phyloP scores from a whole-genome alignment of 2,113 vertebrate species.

The Polyodon spathula region DNA sequence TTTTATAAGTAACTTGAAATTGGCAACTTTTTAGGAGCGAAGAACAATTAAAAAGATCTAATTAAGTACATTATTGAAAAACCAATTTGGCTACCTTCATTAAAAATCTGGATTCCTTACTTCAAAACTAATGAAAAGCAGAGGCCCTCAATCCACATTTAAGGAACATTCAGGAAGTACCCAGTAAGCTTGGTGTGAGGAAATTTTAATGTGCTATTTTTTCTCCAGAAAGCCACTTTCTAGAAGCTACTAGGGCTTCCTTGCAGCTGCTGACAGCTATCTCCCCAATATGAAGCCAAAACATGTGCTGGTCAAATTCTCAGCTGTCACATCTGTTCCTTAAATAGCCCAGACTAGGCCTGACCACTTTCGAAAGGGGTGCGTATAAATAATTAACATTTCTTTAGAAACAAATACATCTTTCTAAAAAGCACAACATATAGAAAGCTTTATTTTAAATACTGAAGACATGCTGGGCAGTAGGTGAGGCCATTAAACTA shows the following conservation, averaged over 20 bases:
- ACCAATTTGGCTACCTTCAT: too few species aligned
- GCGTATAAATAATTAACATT: conserved; percentile 1
- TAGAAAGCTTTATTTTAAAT: not conserved
- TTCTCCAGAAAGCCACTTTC: too few species aligned
- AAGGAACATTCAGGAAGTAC: too few species aligned
- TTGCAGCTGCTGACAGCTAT: conserved; percentile 44
- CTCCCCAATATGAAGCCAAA: conserved; percentile 21
- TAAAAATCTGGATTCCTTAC: too few species aligned
- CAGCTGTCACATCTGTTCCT: conserved; percentile 56
- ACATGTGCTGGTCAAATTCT: conserved; percentile 55
- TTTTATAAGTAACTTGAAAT: too few species aligned
- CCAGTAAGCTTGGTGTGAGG: too few species aligned
- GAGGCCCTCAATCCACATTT: too few species aligned
- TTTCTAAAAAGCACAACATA: not conserved
- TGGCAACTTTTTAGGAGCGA: too few species aligned
- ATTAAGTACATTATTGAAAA: too few species aligned
- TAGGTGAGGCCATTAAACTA: not conserved
- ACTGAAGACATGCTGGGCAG: not conserved
- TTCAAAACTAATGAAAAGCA: too few species aligned
- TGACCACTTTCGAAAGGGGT: conserved; percentile 37
- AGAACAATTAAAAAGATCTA: too few species aligned
- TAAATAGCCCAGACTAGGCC: conserved; percentile 56
- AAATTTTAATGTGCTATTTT: too few species aligned
- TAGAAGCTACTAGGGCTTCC: conserved; percentile 52
- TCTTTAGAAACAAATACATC: not conserved